Base-by-base conservation (phyloP, 2,888 invertebrate species). In the Gari tellinella region DNA sequence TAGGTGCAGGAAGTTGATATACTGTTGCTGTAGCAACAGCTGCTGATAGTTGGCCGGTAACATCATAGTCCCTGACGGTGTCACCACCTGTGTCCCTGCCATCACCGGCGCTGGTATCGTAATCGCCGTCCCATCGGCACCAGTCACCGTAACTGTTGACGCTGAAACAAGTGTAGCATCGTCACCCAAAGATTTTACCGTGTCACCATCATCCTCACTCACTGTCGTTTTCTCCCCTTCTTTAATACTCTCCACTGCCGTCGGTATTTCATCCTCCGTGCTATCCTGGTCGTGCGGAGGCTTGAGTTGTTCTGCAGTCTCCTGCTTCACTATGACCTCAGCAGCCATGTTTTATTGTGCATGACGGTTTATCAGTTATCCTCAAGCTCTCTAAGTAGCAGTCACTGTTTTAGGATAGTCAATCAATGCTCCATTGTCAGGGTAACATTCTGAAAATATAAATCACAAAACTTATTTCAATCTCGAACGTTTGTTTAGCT, bases 1-100 rank as follows among this genome's bases (percentile, higher is more conserved):
- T 15, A 87, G 77, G 52, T 86, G 86, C 43, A 86, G 83, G n/a
- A 86, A 78, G 64, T 86, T 86, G 51, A 85, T 82, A 49, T 81
- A 82, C 66, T 83, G 83, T 60, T 82, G 82, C 58, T 83, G 81
- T 41, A 82, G 73, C 72, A 79, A 65, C 48, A 80, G 53, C 57
- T 74, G 82, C 52, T 75, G 77, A 41, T 64, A 72, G 4, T 72
- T 57, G 8, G 74, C 65, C 49, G 62, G 23, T 45, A 64, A 46
- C 31, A 66, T 52, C 4, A 58, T 17, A 10, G 65, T 38, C 17
- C 65, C 65, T 23, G 56, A 52, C 14, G 61, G 48, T 15, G 66
- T 57, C 21, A 68, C 45, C 10, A 69, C 74, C n/a, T 69, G 66
- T 31, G 57, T 31, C 25, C 69, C 68, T 25, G 67, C 37, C 19